A percentile compares a stretch with the other conserved stretches of the same genome.
These are phyloP conservation scores for Calameuta idolon DNA, from an alignment of 2,888 invertebrate genomes.

Conservation along the genomic window DNA sequence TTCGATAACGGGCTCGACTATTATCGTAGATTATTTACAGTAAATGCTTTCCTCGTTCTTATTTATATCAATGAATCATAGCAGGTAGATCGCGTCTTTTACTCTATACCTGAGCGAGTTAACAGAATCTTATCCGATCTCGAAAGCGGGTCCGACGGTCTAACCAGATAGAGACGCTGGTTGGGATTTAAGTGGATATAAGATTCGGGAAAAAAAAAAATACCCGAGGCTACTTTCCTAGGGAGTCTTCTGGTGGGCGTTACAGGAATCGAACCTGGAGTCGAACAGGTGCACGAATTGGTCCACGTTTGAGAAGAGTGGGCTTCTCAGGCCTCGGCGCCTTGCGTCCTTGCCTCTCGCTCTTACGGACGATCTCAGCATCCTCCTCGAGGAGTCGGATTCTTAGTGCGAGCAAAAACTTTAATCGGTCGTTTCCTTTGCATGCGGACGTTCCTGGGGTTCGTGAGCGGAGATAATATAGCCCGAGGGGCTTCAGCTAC, in stretches of 20 bases:
- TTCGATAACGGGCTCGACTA: background rate
- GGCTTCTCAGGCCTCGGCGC: slow-evolving; percentile 9
- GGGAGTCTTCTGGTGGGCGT: background rate
- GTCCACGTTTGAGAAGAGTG: slow-evolving; percentile 3
- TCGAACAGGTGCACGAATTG: slow-evolving; percentile 28
- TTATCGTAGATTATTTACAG: background rate
- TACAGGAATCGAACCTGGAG: slow-evolving; percentile 1
- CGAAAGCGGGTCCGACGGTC: background rate
- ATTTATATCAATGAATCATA: background rate
- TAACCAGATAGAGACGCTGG: background rate
- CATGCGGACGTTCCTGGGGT: slow-evolving; percentile 17
- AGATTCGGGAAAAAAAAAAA: background rate
- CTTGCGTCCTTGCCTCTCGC: slow-evolving; percentile 10
- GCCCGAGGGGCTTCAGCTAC: slow-evolving; percentile 8
- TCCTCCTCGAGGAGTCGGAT: slow-evolving; percentile 46
- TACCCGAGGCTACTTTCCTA: background rate
- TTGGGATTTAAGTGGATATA: background rate
- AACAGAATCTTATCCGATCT: background rate
- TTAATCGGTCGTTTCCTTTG: slow-evolving; percentile 62
- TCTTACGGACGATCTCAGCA: slow-evolving; percentile 11
- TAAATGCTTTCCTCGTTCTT: background rate
- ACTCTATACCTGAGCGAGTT: background rate
- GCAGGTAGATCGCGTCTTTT: background rate
- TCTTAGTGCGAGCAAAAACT: slow-evolving; percentile 57
- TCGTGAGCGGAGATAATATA: background rate